Evolutionary conservation across 2,797 vertebrate species (phyloP).

Genomic region (Malurus leucopterus): DNA sequence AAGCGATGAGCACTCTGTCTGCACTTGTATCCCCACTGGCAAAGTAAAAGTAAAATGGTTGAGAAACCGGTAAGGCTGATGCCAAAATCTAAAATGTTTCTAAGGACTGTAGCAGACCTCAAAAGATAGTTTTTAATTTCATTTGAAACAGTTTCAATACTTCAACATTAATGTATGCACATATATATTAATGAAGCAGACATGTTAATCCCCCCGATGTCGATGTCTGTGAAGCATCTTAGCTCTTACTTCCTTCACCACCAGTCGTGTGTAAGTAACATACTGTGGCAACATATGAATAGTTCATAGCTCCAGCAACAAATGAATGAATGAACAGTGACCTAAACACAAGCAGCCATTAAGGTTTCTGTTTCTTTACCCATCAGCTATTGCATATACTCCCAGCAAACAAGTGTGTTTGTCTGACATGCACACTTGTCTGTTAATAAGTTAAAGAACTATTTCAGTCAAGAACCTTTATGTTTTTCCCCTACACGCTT

Average conservation of each 20-base stretch:
- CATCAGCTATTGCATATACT: slow-evolving; percentile 43
- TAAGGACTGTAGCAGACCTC: slow-evolving; percentile 37
- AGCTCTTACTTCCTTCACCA: slow-evolving; percentile 81
- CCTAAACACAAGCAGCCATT: slow-evolving; percentile 60
- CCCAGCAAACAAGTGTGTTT: slow-evolving; percentile 56
- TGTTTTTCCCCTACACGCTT: slow-evolving; percentile 40
- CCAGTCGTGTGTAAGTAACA: slow-evolving; percentile 90
- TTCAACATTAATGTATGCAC: slow-evolving; percentile 82
- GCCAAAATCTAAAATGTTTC: slow-evolving; percentile 41
- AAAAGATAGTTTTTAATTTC: slow-evolving; percentile 38
- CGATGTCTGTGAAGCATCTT: slow-evolving; percentile 71
- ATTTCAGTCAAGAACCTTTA: slow-evolving; percentile 32
- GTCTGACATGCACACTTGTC: slow-evolving; percentile 56
- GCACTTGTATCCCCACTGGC: slow-evolving; percentile 38
- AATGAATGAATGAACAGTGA: slow-evolving; percentile 73
- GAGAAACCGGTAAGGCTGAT: neutral
- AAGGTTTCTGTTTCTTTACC: slow-evolving; percentile 62
- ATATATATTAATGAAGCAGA: slow-evolving; percentile 79
- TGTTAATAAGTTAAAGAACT: slow-evolving; percentile 36
- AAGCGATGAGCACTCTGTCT: slow-evolving; percentile 26
- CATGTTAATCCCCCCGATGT: slow-evolving; percentile 72
- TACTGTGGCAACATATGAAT: slow-evolving; percentile 92
- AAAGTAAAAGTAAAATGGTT: slow-evolving; percentile 36
- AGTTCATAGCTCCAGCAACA: slow-evolving; percentile 83
- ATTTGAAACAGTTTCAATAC: slow-evolving; percentile 63